phyloP scores from a whole-genome alignment of 2,888 invertebrate species.

The Drosophila mimetica region DNA sequence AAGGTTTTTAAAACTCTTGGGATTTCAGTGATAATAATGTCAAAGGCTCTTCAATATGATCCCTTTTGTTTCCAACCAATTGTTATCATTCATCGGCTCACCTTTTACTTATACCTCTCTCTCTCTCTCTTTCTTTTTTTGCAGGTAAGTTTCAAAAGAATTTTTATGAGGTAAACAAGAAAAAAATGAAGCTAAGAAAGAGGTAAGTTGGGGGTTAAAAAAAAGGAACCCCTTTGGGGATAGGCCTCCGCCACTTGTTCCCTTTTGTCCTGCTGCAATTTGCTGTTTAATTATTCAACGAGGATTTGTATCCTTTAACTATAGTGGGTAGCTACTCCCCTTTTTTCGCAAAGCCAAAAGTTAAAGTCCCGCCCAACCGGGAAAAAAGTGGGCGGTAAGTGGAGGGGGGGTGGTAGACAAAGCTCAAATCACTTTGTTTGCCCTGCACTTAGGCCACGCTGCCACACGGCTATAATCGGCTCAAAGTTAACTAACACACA shows the following conservation, averaged over 20 bases:
- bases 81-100: constrained; percentile 26
- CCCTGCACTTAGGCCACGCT: constrained; percentile 62
- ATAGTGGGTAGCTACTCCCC: constrained; percentile 4
- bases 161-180: constrained; percentile 46
- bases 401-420: constrained; percentile 30
- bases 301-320: constrained; percentile 46
- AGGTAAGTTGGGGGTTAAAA: constrained; percentile 31
- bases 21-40: constrained; percentile 29
- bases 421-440: constrained; percentile 63
- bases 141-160: constrained; percentile 56
- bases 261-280: constrained; percentile 55
- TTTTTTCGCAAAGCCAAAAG: constrained; percentile 46
- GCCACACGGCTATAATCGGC: constrained; percentile 66
- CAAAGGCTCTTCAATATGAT: constrained; percentile 15
- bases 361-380: constrained; percentile 8
- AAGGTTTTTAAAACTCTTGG: constrained; percentile 10
- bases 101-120: constrained; percentile 19
- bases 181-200: constrained; percentile 13
- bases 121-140: constrained; percentile 38
- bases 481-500: constrained; percentile 71
- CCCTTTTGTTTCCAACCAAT: constrained; percentile 12
- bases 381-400: background rate
- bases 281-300: constrained; percentile 64
- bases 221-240: constrained; percentile 36
- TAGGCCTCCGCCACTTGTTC: constrained; percentile 35